These are phyloP conservation scores for Progne subis DNA, from an alignment of 2,113 vertebrate genomes.

Conservation along the genomic window DNA sequence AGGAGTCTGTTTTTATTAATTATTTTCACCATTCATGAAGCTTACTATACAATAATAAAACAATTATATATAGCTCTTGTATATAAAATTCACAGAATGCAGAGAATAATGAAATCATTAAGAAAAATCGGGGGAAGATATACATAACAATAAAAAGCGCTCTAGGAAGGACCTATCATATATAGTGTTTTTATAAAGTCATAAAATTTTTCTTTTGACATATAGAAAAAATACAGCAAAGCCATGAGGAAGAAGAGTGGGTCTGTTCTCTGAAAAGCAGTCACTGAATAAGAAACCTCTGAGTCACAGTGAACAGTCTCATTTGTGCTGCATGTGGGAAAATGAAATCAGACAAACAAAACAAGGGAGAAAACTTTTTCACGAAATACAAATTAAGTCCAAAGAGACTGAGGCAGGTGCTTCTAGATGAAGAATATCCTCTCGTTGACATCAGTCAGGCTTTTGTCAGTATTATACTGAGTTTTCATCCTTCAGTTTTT, in stretches of 20 bases:
- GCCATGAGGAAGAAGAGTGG: neutral
- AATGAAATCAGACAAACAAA: neutral
- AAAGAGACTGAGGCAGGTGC: neutral
- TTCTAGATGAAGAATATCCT: neutral
- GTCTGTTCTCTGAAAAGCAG: neutral
- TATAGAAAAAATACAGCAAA: neutral
- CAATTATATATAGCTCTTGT: neutral
- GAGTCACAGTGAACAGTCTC: neutral
- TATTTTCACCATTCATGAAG: neutral
- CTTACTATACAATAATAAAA: neutral
- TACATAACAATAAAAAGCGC: neutral
- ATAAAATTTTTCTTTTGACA: neutral
- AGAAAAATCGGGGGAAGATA: neutral
- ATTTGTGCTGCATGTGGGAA: neutral
- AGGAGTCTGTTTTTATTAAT: neutral
- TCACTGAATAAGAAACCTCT: neutral
- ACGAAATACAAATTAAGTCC: neutral
- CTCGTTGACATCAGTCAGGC: neutral
- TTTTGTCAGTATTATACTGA: neutral
- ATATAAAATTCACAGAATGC: neutral
- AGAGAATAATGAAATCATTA: neutral
- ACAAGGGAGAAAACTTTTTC: neutral
- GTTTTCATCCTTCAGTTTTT: neutral
- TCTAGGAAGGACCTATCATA: rapidly evolving
- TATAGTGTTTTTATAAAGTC: neutral